These are phyloP conservation scores for Herpailurus yagouaroundi DNA, from an alignment of 2,113 vertebrate species.

Conservation along the genomic window DNA sequence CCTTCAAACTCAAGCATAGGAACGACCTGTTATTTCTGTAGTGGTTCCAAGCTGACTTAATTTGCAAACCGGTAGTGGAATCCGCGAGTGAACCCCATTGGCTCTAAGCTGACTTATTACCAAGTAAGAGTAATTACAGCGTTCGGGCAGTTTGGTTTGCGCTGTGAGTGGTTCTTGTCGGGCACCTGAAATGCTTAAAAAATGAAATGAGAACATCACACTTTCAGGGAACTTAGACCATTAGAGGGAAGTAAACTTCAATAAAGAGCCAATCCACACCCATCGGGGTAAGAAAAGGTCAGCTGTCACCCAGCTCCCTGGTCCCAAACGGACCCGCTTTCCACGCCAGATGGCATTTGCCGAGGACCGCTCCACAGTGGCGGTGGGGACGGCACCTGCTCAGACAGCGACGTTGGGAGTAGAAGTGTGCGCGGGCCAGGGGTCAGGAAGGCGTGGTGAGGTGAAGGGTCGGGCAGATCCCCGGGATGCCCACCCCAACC, in stretches of 20 bases:
- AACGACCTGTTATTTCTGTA: not conserved
- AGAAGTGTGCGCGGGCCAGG: not conserved
- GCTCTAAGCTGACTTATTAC: not conserved
- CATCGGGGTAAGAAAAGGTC: not conserved
- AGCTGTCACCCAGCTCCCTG: rapidly evolving
- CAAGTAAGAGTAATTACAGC: not conserved
- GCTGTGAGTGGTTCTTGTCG: not conserved
- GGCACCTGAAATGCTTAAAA: not conserved
- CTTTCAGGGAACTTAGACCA: not conserved
- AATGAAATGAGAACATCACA: not conserved
- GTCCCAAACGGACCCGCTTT: not conserved
- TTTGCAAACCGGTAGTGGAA: not conserved
- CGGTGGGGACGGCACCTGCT: rapidly evolving
- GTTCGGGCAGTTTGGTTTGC: not conserved
- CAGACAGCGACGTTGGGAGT: rapidly evolving
- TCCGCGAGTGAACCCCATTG: not conserved
- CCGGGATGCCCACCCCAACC: not conserved
- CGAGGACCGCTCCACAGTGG: not conserved
- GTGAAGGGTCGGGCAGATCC: not conserved
- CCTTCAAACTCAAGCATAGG: not conserved
- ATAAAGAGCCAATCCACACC: not conserved
- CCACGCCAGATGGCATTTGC: not conserved
- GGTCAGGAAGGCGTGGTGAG: not conserved
- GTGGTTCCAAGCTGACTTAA: too few relatives aligned
- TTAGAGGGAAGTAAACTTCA: not conserved